Evolutionary conservation across 1,140 invertebrate genomes (phyloP), one percentile per base, ranked within the genome.

Genomic region (Eurosta solidaginis): DNA sequence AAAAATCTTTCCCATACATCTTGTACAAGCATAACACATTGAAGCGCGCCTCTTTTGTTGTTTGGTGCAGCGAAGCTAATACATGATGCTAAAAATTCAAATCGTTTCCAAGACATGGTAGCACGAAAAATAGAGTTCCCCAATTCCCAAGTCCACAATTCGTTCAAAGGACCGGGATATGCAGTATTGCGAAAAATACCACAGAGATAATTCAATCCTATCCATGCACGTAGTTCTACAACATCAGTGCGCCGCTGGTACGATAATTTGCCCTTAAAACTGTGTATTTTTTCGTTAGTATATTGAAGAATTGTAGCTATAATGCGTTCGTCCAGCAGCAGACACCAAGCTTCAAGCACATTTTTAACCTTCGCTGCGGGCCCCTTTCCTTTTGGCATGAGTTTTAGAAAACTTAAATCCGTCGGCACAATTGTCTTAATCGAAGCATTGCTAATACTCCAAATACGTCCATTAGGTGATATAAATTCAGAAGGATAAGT

Each of bases 111-210:
- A 0, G 83, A 77, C 84, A 85, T 85, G 1, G 84, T 82, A 0
- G 83, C 84, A 2, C 84, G 77, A 33, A 85, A 85, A 6, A 85
- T 82, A 10, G 81, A 78, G 77, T 83, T 85, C 4, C 84, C 84
- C 9, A 83, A 54, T 20, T 85, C 84, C 73, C 82, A 6, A 0
- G 84, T 84, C 84, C 84, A 85, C 22, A 85, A 76, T 29, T 85
- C 84, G 3, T 84, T 83, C 2, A 85, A 54, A 0, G 82, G 82
- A 9, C 83, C 84, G 36, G 76, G 80, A 47, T 77, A 54, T 22
- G 80, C 42, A 0, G 81, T 45, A 42, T 85, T 85, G 0, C 84
- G 82, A 45, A 85, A 84, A 0, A 85, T 82, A 1, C 84, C 83
- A 63, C 84, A 83, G 0, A 85, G 79, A 54, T 83, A 85, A 17